Percentiles rank a stretch among this genome's conserved stretches.
Conservation (phyloP, 2,888 invertebrate genomes). For the Limnephilus lunatus region DNA sequence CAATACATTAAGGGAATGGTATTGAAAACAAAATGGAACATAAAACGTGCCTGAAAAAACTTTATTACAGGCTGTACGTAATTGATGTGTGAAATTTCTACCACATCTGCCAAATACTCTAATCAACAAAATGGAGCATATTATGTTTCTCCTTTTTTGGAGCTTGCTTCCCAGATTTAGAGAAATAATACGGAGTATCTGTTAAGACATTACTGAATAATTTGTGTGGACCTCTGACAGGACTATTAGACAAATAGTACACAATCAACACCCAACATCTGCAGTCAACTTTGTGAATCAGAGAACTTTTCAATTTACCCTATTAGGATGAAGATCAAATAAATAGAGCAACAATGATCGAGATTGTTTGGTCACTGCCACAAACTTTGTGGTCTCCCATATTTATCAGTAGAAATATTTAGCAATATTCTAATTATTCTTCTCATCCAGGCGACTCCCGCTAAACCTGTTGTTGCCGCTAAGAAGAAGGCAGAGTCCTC, state of each 20-base stretch:
- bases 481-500: conserved; percentile 69
- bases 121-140: no score
- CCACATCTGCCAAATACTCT: no score
- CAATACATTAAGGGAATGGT: neutral
- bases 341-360: conserved; percentile 7
- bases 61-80: no score
- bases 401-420: conserved; percentile 9
- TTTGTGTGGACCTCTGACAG: neutral
- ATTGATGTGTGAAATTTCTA: no score
- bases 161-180: neutral
- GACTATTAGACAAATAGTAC: conserved; percentile 2
- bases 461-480: conserved; percentile 60
- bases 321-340: neutral
- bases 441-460: conserved; percentile 9
- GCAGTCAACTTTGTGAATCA: neutral
- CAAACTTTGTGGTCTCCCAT: conserved; percentile 33
- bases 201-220: neutral
- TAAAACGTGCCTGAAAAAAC: no score
- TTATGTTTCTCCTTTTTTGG: neutral
- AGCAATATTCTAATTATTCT: neutral
- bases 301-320: conserved; percentile 8
- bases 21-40: neutral
- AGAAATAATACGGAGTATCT: neutral
- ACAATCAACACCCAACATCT: neutral
- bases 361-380: conserved; percentile 58